Evolutionary conservation across 1,140 invertebrate genomes (phyloP), one percentile per base, ranked within the genome.

Genomic region (Phthorimaea operculella): DNA sequence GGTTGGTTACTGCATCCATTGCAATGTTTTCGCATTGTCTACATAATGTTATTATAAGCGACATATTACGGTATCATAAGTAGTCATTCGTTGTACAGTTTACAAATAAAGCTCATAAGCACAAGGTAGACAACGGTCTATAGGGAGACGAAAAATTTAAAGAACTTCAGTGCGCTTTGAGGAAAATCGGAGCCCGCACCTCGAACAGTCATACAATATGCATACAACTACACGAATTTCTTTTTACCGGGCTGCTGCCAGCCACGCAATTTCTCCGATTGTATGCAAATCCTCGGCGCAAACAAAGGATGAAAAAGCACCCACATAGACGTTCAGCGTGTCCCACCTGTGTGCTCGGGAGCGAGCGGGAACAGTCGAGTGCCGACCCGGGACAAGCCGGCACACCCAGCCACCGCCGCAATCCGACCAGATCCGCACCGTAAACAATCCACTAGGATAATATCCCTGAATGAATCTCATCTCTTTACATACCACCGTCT

Each of bases 241-340:
- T 74, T 72, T 80, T 77, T 71, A 69, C 70, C 57, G 63, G 63
- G 55, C 68, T 60, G 62, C 66, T 68, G 62, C 63, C 68, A 72
- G 66, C 70, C 68, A 76, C 72, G 73, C 75, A 81, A 83, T 79
- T 79, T 81, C 75, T 74, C 71, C 72, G 72, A 79, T 79, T 79
- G 78, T 79, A 81, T 83, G 78, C 69, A 81, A 80, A 82, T 76
- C 76, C 76, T 75, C 66, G 55, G 63, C 63, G 68, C 75, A 81
- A 83, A 81, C 76, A 80, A 78, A 79, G 75, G 79, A 76, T 79
- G 74, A 74, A 79, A 83, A 79, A 76, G 71, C 77, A 73, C 61
- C 68, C 69, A 72, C 66, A 71, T 69, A 79, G 72, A 76, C 76
- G 66, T 69, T 72, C 62, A 59, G 66, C 71, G 58, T 57, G 67